Conservation (phyloP, 1,140 invertebrate species). For the Cydia strobilella region DNA sequence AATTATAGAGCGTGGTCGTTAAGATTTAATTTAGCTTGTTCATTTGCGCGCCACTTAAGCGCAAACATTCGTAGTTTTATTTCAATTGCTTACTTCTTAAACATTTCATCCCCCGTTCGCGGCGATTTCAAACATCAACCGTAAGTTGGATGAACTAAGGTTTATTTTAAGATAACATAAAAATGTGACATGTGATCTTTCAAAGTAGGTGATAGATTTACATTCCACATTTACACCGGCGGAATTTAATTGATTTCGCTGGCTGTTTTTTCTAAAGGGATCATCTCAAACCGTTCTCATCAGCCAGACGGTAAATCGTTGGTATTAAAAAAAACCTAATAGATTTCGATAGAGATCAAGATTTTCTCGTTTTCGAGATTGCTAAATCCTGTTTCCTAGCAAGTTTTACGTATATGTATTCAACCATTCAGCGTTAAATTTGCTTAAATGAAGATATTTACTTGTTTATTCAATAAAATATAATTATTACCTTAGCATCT, state of each 20-base stretch:
- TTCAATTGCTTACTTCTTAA: background rate
- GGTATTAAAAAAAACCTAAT: background rate
- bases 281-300: slow-evolving; percentile 22
- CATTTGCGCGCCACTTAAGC: slow-evolving; percentile 19
- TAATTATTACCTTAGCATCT: too few relatives aligned
- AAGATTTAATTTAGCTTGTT: slow-evolving; percentile 13
- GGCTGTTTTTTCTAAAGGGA: slow-evolving; percentile 21
- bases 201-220: slow-evolving; percentile 3
- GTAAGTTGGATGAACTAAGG: background rate
- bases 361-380: background rate
- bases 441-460: too few relatives aligned
- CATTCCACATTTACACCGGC: slow-evolving; percentile 33
- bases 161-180: background rate
- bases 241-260: slow-evolving; percentile 33
- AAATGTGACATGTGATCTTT: background rate
- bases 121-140: background rate
- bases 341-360: slow-evolving; percentile 5
- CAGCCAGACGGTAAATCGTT: slow-evolving; percentile 20
- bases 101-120: background rate
- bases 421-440: too few relatives aligned
- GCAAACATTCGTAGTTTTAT: slow-evolving; percentile 28
- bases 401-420: too few relatives aligned
- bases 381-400: too few relatives aligned
- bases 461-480: too few relatives aligned
- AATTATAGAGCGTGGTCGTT: background rate